phyloP scores from a whole-genome alignment of 2,888 invertebrate species.

The Malthinus seriepunctatus region DNA sequence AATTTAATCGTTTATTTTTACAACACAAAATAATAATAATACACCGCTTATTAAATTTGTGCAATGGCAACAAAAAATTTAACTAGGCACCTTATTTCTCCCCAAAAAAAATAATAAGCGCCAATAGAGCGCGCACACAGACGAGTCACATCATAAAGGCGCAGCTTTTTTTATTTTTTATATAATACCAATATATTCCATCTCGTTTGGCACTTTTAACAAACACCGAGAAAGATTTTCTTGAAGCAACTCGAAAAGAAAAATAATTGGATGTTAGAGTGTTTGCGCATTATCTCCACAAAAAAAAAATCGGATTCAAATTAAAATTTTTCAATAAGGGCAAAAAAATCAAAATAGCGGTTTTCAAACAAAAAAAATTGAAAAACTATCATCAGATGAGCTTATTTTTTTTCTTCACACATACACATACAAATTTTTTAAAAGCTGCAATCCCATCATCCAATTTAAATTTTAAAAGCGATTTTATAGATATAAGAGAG shows the following conservation, averaged over 20 bases:
- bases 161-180: slow-evolving; percentile 23
- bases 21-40: not conserved
- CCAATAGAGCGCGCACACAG: slow-evolving; percentile 18
- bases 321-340: slow-evolving; percentile 22
- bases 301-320: too few relatives aligned
- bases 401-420: slow-evolving; percentile 18
- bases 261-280: slow-evolving; percentile 33
- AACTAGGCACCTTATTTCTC: slow-evolving; percentile 24
- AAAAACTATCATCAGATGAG: not conserved
- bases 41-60: slow-evolving; percentile 26
- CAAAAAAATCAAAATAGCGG: not conserved
- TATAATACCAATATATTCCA: slow-evolving; percentile 36
- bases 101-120: slow-evolving; percentile 27
- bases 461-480: slow-evolving; percentile 23
- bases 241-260: slow-evolving; percentile 26
- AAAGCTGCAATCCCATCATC: slow-evolving; percentile 26
- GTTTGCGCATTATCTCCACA: slow-evolving; percentile 22
- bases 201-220: slow-evolving; percentile 39
- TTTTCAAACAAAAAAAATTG: not conserved
- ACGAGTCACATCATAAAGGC: slow-evolving; percentile 21
- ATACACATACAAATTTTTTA: slow-evolving; percentile 17
- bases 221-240: slow-evolving; percentile 28
- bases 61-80: slow-evolving; percentile 29
- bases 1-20: slow-evolving; percentile 9
- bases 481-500: slow-evolving; percentile 26